Evolutionary conservation across 1,140 invertebrate genomes (phyloP).

Genomic region (Nymphalis io): DNA sequence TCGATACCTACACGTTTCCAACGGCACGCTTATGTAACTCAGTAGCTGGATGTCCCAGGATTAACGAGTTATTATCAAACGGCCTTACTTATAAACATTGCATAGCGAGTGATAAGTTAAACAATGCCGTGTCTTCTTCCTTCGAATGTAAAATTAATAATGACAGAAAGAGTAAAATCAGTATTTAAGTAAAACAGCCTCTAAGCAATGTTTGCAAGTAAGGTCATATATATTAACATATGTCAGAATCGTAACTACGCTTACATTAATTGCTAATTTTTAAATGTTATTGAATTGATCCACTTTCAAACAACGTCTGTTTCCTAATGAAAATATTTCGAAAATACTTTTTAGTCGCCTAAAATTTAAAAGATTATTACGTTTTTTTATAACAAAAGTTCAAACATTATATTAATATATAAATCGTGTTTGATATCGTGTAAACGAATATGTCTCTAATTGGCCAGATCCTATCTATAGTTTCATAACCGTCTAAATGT

Average conservation of each 20-base stretch:
- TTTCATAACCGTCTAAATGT: conserved; percentile 71
- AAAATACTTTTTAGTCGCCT: neutral
- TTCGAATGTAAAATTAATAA: too few relatives aligned
- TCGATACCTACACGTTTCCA: conserved; percentile 30
- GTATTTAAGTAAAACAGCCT: too few relatives aligned
- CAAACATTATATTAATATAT: conserved; percentile 6
- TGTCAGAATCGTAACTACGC: neutral
- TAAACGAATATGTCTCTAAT: conserved; percentile 61
- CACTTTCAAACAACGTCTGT: neutral
- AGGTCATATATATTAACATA: conserved; percentile 2
- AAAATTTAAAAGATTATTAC: neutral
- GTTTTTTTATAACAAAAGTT: neutral
- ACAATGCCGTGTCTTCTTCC: too few relatives aligned
- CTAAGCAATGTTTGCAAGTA: too few relatives aligned
- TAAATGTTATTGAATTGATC: neutral
- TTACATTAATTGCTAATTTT: neutral
- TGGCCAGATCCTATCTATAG: conserved; percentile 67
- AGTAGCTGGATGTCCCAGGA: conserved; percentile 7
- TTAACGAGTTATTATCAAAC: neutral
- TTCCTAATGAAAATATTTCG: conserved; percentile 4
- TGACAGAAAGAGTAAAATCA: too few relatives aligned
- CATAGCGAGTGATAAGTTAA: too few relatives aligned
- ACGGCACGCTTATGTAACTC: conserved; percentile 11
- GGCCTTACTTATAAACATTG: too few relatives aligned
- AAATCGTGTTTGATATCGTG: conserved; percentile 17